Percentiles rank a stretch among this genome's conserved stretches.
Evolutionary conservation across 2,797 vertebrate genomes (phyloP).

Genomic region (Australoheros facetus): DNA sequence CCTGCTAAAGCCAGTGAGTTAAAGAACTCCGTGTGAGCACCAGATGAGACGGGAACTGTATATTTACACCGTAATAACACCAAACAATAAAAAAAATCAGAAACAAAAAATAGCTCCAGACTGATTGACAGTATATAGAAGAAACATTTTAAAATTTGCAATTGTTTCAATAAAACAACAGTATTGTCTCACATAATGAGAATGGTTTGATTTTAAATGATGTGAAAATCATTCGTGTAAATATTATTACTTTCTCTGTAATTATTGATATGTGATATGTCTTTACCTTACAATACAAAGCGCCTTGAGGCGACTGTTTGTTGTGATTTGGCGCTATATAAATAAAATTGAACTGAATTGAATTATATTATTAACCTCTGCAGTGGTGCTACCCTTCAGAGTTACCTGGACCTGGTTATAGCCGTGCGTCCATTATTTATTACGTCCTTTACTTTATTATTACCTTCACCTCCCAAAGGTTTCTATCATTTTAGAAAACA

Average conservation of each 20-base stretch:
- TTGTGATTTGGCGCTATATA: too few species aligned
- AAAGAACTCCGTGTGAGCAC: conserved; percentile 8
- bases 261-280: too few species aligned
- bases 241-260: too few species aligned
- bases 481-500: too few species aligned
- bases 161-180: background rate
- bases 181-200: background rate
- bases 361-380: background rate
- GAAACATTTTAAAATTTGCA: background rate
- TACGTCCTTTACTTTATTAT: too few species aligned
- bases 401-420: too few species aligned
- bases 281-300: too few species aligned
- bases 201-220: background rate
- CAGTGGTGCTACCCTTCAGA: background rate
- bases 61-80: conserved; percentile 1
- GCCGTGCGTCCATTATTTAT: too few species aligned
- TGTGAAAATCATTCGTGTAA: background rate
- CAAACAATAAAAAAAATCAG: background rate
- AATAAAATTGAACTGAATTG: too few species aligned
- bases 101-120: background rate
- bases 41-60: background rate
- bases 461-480: too few species aligned
- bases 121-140: background rate
- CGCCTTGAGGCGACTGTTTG: too few species aligned
- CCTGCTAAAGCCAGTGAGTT: conserved; percentile 14